A percentile compares a stretch with the other conserved stretches of the same genome.
phyloP scores from a whole-genome alignment of 64 coral and sea anemone genomes.

The Exaiptasia diaphana region DNA sequence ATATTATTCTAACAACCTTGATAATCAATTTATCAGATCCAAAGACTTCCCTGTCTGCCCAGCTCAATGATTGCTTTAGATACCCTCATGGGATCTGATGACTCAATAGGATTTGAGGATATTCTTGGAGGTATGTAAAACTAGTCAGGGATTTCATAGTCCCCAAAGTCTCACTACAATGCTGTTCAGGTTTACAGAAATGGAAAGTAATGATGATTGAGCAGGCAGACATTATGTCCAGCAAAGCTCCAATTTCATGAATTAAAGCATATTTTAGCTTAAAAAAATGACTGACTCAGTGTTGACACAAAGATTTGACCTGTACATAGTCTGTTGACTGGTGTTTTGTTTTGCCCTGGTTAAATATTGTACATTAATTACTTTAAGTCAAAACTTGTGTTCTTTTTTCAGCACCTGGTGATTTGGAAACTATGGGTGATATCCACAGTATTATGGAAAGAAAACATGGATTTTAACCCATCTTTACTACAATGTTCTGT shows the following conservation, averaged over 20 bases:
- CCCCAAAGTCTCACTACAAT: neutral
- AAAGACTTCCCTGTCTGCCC: slow-evolving; percentile 75
- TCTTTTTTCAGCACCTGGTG: slow-evolving; percentile 68
- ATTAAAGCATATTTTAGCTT: neutral
- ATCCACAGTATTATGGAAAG: slow-evolving; percentile 87
- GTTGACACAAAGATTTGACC: too few species aligned
- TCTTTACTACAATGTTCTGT: too few species aligned
- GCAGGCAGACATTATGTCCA: neutral
- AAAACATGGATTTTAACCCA: slow-evolving; percentile 68
- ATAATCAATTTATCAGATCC: slow-evolving; percentile 52
- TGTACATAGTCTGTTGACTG: too few species aligned
- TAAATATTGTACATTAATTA: too few species aligned
- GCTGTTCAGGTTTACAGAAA: neutral
- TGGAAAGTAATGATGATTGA: neutral
- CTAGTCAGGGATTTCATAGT: neutral
- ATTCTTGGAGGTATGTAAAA: slow-evolving; percentile 72
- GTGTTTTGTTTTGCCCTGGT: too few species aligned
- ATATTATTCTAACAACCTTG: too few species aligned
- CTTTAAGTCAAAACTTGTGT: too few species aligned
- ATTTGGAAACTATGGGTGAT: slow-evolving; percentile 62
- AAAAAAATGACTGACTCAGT: too few species aligned
- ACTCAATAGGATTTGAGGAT: slow-evolving; percentile 91
- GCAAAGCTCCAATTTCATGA: neutral
- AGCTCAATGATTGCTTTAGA: slow-evolving; percentile 96
- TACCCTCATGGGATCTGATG: slow-evolving; percentile 88